Conservation (phyloP, 2,888 invertebrate genomes). For the Megastigmus dorsalis region DNA sequence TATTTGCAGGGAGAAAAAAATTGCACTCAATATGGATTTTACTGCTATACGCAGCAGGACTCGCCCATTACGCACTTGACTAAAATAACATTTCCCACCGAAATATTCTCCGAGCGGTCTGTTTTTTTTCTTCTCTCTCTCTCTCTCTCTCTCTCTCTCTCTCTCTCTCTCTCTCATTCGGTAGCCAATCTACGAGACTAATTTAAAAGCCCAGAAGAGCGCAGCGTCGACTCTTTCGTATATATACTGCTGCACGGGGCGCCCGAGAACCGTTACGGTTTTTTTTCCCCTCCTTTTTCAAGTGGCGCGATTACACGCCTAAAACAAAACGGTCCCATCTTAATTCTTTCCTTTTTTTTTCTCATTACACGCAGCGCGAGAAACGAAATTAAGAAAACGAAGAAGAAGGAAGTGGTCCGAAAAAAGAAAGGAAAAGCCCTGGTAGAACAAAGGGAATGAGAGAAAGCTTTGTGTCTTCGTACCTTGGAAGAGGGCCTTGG, state of each 20-base stretch:
- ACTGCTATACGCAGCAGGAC: no score
- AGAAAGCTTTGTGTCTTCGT: no score
- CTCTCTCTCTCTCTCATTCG: no score
- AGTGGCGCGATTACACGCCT: conserved; percentile 19
- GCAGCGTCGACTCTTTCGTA: neutral
- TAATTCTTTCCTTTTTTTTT: neutral
- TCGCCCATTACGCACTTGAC: no score
- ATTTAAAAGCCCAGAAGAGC: conserved; percentile 18
- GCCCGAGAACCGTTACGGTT: neutral
- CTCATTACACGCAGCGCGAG: neutral
- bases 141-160: no score
- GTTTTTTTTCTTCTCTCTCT: neutral
- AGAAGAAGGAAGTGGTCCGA: neutral
- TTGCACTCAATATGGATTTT: no score
- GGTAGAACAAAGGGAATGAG: conserved; percentile 12
- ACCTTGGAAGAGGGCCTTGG: conserved; percentile 78
- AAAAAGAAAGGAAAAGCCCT: neutral
- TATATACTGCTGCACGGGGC: no score
- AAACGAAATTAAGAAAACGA: neutral
- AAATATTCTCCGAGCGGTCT: neutral
- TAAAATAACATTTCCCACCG: neutral
- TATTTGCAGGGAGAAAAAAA: no score
- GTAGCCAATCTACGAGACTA: conserved; percentile 10
- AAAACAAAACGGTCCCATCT: neutral
- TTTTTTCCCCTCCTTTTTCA: neutral